phyloP scores from a whole-genome alignment of 2,797 vertebrate species.

The Syndactyla subalaris region DNA sequence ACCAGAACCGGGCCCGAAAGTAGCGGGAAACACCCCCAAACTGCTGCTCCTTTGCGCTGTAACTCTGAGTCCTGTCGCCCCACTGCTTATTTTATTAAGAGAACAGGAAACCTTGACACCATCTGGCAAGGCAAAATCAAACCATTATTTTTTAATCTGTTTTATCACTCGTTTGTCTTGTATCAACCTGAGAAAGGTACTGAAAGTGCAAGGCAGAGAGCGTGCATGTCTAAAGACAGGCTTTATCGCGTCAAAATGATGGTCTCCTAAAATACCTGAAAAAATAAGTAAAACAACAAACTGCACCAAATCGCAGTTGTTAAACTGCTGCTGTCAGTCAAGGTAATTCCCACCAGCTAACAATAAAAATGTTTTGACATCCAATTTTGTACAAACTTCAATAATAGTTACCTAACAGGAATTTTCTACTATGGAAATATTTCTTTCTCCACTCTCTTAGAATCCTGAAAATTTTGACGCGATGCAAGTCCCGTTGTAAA shows the following conservation, averaged over 20 bases:
- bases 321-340: background rate
- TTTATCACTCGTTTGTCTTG: background rate
- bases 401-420: background rate
- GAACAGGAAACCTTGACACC: background rate
- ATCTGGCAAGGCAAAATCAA: background rate
- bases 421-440: background rate
- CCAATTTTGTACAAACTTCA: background rate
- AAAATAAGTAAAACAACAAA: background rate
- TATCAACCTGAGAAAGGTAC: background rate
- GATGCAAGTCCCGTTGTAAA: background rate
- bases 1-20: rapidly evolving
- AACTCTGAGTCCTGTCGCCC: background rate
- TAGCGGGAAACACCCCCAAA: rapidly evolving
- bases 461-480: background rate
- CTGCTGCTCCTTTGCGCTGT: background rate
- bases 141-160: background rate
- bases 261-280: background rate
- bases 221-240: background rate
- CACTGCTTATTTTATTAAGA: background rate
- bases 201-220: background rate
- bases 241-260: background rate
- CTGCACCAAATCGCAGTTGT: background rate
- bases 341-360: background rate
- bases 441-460: background rate
- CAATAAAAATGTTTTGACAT: constrained; percentile 17